Evolutionary conservation across 2,797 vertebrate genomes (phyloP), one percentile per base, ranked within the genome.

Genomic region (Sebastes itinus): DNA sequence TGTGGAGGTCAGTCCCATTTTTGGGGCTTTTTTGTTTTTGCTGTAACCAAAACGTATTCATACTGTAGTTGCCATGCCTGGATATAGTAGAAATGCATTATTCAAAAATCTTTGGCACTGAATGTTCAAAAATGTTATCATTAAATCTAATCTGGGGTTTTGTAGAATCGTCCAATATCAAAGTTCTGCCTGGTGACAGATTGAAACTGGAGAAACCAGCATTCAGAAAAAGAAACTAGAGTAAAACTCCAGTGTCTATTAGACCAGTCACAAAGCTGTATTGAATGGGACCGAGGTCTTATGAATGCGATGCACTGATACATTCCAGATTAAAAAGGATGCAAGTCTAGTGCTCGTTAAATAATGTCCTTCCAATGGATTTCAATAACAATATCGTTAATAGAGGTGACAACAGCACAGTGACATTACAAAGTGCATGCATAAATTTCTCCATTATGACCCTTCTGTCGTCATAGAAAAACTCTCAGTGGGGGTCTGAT

Each of bases 401-500:
- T 59, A 67, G 22, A 46, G 22, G 55, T 46, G 59, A 80, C 64
- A 74, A 81, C 20, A 69, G 76, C 60, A 74, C 12, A 56, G 56
- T 75, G 54, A 67, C 62, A 61, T 69, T 30, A 81, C 66, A 61
- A 83, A 83, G 54, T 56, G 49, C 18, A 38, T 71, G 69, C 42
- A 58, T 73, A 27, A 30, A 75, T 58, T 68, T 66, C 54, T 35
- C 73, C 65, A 59, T 72, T 63, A 65, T 76, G 71, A 82, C 75
- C 77, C 70, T 60, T 85, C 60, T 69, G 23, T 79, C 27, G 4
- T 67, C 33, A 60, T 25, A 66, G 55, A 74, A 65, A 69, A 61
- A 38, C 25, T 83, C 78, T 74, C 71, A 7, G 76, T 46, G 60
- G 84, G 79, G 69, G 78, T 78, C 58, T 72, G 80, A 85, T 82